These are phyloP conservation scores for Macropis europaea DNA, from an alignment of 2,888 invertebrate genomes.

Conservation along the genomic window DNA sequence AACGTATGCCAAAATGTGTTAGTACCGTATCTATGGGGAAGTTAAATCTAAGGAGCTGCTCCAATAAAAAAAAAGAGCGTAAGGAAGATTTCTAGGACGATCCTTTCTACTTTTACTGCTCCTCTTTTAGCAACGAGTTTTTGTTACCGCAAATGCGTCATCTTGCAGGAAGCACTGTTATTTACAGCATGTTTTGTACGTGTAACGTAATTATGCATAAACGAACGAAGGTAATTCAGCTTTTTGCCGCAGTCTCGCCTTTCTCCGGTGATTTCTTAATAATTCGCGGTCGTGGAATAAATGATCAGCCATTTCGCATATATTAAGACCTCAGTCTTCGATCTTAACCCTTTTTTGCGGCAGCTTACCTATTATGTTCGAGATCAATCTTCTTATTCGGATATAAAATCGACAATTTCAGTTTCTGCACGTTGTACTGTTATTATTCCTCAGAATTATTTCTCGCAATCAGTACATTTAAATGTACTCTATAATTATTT, in stretches of 20 bases:
- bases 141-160: not conserved
- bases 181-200: not conserved
- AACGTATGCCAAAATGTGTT: too few species aligned
- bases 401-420: not conserved
- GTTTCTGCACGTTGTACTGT: not conserved
- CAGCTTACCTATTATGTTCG: not conserved
- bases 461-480: too few species aligned
- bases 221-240: not conserved
- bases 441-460: too few species aligned
- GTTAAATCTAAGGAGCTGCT: too few species aligned
- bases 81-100: too few species aligned
- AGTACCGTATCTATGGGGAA: too few species aligned
- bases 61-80: too few species aligned
- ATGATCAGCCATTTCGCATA: not conserved
- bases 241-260: not conserved
- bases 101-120: too few species aligned
- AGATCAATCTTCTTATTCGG: not conserved
- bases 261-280: constrained; percentile 10
- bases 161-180: not conserved
- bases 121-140: not conserved
- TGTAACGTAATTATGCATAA: not conserved
- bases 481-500: too few species aligned
- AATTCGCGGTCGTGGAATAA: constrained; percentile 3
- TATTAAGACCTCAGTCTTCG: not conserved
- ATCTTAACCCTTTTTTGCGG: not conserved